A percentile compares a stretch with the other conserved stretches of the same genome.
Conservation (phyloP, 1,140 invertebrate genomes). For the Globodera rostochiensis region DNA sequence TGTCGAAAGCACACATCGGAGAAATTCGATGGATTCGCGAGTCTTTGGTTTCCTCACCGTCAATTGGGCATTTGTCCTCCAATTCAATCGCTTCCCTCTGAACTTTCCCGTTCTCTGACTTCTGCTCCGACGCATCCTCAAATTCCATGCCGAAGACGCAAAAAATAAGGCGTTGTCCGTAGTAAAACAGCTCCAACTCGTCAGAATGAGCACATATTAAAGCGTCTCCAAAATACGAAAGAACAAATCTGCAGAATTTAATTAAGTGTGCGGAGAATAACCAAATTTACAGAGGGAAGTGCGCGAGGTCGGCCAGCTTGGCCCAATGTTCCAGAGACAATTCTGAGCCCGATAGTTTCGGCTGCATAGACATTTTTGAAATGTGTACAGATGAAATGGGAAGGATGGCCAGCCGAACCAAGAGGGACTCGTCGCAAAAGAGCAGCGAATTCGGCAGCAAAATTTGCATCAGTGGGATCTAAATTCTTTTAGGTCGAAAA, state of each 20-base stretch:
- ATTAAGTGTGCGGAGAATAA: not conserved
- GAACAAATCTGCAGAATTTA: slow-evolving; percentile 11
- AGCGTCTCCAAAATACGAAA: slow-evolving; percentile 22
- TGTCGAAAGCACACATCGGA: slow-evolving; percentile 3
- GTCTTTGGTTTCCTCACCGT: not conserved
- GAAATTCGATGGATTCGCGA: slow-evolving; percentile 8
- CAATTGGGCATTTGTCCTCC: not conserved
- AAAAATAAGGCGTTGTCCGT: slow-evolving; percentile 28
- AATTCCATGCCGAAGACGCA: slow-evolving; percentile 4
- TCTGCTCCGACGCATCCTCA: not conserved
- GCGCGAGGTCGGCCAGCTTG: not conserved
- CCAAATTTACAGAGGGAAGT: not conserved
- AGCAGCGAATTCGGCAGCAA: not conserved
- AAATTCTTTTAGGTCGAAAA: not conserved
- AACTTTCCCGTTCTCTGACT: not conserved
- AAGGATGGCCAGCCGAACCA: slow-evolving; percentile 15
- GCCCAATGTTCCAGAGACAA: slow-evolving; percentile 8
- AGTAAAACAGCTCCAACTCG: slow-evolving; percentile 22
- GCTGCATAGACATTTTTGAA: slow-evolving; percentile 13
- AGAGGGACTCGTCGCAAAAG: not conserved
- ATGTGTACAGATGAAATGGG: not conserved
- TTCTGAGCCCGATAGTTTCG: slow-evolving; percentile 10
- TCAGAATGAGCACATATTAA: not conserved
- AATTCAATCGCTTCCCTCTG: not conserved
- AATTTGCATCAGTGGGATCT: slow-evolving; percentile 19